Evolutionary conservation across 2,113 vertebrate genomes (phyloP).

Genomic region (Cinclus cinclus): DNA sequence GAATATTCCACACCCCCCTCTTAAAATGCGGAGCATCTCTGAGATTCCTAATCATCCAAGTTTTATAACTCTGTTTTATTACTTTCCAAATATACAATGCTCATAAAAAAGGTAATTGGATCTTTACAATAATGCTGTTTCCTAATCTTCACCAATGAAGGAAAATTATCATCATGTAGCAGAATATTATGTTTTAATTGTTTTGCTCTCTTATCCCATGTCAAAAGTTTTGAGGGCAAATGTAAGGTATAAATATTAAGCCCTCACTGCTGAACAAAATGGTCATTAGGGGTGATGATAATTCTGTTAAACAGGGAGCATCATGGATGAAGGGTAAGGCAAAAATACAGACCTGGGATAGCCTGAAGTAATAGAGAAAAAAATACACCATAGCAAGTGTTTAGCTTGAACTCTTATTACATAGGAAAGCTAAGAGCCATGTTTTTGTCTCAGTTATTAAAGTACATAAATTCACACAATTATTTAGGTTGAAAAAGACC

Average conservation of each 20-base stretch:
- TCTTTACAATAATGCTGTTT: constrained; percentile 68
- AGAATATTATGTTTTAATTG: constrained; percentile 52
- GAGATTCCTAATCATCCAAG: constrained; percentile 65
- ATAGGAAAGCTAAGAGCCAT: neutral
- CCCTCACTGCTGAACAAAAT: neutral
- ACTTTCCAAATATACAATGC: constrained; percentile 67
- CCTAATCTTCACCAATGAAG: constrained; percentile 58
- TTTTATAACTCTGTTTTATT: constrained; percentile 71
- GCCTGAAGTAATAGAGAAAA: neutral
- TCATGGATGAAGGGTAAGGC: neutral
- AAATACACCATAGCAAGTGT: neutral
- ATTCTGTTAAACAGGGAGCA: neutral
- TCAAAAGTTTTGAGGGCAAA: constrained; percentile 44
- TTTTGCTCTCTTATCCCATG: constrained; percentile 14
- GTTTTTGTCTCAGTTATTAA: neutral
- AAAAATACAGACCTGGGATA: neutral
- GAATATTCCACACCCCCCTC: constrained; percentile 31
- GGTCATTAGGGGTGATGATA: neutral
- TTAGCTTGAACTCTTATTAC: neutral
- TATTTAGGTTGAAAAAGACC: neutral
- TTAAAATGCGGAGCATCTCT: constrained; percentile 63
- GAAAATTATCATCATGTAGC: constrained; percentile 49
- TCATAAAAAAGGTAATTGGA: constrained; percentile 69
- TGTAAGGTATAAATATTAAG: neutral
- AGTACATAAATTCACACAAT: neutral